Conservation (phyloP, 2,797 vertebrate genomes). For the Orientallactaga sibirica region DNA sequence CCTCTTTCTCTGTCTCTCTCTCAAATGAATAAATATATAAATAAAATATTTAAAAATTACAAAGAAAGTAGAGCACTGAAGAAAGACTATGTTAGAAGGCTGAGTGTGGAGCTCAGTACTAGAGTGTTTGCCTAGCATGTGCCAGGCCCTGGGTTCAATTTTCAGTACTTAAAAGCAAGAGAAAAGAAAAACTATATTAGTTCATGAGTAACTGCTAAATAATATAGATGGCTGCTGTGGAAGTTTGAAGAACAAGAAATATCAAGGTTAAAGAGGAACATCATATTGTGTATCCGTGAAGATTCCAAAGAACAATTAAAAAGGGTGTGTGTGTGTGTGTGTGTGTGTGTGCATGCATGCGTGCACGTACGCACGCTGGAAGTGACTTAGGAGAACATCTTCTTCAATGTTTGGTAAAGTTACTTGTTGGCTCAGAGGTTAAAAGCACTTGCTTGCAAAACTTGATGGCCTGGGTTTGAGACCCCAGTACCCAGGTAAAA, state of each 20-base stretch:
- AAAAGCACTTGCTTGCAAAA: too few species aligned
- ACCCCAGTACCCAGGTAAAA: too few species aligned
- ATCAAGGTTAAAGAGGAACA: background rate
- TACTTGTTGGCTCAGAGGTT: background rate
- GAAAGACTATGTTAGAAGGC: too few species aligned
- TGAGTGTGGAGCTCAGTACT: too few species aligned
- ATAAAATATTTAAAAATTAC: too few species aligned
- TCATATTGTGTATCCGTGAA: background rate
- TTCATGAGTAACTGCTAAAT: background rate
- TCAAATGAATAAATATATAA: too few species aligned
- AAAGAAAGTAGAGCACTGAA: too few species aligned
- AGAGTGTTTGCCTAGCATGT: background rate
- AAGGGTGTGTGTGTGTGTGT: background rate
- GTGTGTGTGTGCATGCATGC: too few species aligned
- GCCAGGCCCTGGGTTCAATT: background rate
- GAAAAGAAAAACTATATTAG: background rate
- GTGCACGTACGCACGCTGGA: too few species aligned
- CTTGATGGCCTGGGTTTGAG: too few species aligned
- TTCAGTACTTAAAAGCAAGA: background rate
- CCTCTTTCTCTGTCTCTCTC: too few species aligned
- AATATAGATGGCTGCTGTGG: background rate
- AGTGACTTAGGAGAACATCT: background rate
- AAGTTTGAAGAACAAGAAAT: background rate
- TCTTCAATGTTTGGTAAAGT: background rate
- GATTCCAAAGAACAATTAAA: constrained; percentile 4